phyloP scores from a whole-genome alignment of 2,888 invertebrate species.

The Rhodophaea formosa region DNA sequence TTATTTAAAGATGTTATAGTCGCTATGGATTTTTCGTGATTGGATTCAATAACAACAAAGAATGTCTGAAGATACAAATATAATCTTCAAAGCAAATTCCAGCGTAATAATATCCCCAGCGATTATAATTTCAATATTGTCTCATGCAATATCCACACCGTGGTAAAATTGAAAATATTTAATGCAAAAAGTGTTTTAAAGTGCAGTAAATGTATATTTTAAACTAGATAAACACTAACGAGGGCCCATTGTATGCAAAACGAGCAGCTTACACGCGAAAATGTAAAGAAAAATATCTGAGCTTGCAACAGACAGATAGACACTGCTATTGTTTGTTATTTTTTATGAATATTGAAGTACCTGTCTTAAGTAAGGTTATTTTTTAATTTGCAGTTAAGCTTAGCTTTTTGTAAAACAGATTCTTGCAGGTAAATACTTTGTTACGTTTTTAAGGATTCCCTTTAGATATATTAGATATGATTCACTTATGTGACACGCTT shows the following conservation, averaged over 20 bases:
- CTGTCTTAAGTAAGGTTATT: not conserved
- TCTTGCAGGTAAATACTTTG: no score
- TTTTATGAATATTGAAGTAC: conserved; percentile 3
- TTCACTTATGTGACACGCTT: no score
- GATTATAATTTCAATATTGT: conserved; percentile 1
- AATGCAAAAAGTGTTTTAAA: conserved; percentile 17
- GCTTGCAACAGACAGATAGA: conserved; percentile 11
- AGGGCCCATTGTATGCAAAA: conserved; percentile 19
- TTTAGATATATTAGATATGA: no score
- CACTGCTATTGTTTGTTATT: conserved; percentile 8
- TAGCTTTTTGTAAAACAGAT: not conserved
- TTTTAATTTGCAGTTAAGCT: not conserved
- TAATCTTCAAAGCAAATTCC: not conserved
- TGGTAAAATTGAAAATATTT: conserved; percentile 12
- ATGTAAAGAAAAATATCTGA: conserved; percentile 19
- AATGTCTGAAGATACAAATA: no score
- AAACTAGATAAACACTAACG: conserved; percentile 20
- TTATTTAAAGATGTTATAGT: no score
- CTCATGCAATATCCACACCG: not conserved
- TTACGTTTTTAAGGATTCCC: no score
- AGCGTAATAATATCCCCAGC: not conserved
- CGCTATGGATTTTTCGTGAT: no score
- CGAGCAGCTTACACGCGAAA: conserved; percentile 17
- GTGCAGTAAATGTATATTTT: conserved; percentile 17
- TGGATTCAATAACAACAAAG: no score